Evolutionary conservation across 2,113 vertebrate genomes (phyloP), one percentile per base, ranked within the genome.

Genomic region (Spermophilus dauricus): DNA sequence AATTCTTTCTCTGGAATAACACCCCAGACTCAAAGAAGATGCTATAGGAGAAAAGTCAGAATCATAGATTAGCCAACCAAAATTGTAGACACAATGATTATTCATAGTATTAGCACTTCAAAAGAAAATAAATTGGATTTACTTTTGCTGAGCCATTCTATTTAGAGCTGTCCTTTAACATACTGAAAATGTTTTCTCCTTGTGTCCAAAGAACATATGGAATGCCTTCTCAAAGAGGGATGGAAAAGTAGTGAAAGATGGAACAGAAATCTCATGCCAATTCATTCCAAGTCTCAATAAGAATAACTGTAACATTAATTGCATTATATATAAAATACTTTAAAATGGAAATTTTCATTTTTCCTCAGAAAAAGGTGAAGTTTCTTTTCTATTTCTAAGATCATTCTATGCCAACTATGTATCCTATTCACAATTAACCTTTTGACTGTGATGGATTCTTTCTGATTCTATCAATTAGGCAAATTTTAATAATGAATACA

Each of bases 401-500:
- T 13, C 18, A 86, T 65, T 51, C 18, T 85, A 72, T 81, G 51
- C 14, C 53, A 91, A 94, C 76, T 48, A 18, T 69, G 53, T 87
- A 67, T 69, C 18, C 16, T 72, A 90, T 51, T 63, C 10, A 81
- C 75, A 85, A 88, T 90, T 87, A 94, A 88, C 4, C 12, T 85
- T 86, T 91, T 51, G 48, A 37, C 22, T 72, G 8, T 87, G 14
- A 37, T 18, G 5, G 32, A 83, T 76, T 11, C 75, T 53, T 94
- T 65, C 48, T 73, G 2, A 77, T 91, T 82, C 32, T 78, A 11
- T 51, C 53, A 70, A 65, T 48, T 75, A 72, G 2, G 37, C 20
- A 95, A 95, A 93, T 58, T 84, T 61, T 95, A 86, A 69, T 70
- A 86, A 37, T 89, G n/a, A 86, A 90, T 92, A 87, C 12, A 90